Conservation (phyloP, 2,888 invertebrate species). For the Altica lythri region DNA sequence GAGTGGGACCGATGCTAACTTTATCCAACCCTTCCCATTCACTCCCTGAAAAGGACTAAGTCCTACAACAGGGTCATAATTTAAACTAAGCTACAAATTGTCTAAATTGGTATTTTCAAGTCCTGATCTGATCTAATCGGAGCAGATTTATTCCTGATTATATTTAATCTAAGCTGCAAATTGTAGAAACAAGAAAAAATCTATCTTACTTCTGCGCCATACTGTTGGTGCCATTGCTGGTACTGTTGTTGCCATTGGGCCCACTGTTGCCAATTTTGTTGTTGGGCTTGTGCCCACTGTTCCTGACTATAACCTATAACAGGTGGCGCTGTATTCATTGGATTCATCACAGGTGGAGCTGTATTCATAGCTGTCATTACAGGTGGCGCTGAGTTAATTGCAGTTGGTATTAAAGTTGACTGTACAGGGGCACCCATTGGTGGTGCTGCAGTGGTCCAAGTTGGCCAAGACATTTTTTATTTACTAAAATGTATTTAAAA, state of each 20-base stretch:
- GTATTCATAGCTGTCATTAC: slow-evolving; percentile 36
- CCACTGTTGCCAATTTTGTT: slow-evolving; percentile 76
- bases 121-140: no score
- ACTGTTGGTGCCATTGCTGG: slow-evolving; percentile 76
- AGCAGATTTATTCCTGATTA: no score
- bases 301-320: slow-evolving; percentile 62
- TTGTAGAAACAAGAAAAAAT: background rate
- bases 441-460: slow-evolving; percentile 47
- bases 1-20: no score
- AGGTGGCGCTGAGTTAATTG: slow-evolving; percentile 38
- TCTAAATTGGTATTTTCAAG: no score
- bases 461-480: slow-evolving; percentile 56
- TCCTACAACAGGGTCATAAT: no score
- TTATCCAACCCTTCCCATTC: no score
- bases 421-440: slow-evolving; percentile 38
- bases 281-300: slow-evolving; percentile 72
- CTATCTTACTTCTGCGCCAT: slow-evolving; percentile 71
- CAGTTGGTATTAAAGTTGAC: slow-evolving; percentile 34
- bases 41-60: no score
- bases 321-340: slow-evolving; percentile 38
- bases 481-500: no score
- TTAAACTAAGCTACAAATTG: no score
- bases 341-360: slow-evolving; percentile 34
- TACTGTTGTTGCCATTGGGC: slow-evolving; percentile 79
- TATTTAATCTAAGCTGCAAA: no score